Percentiles rank a stretch among this genome's conserved stretches.
These are phyloP conservation scores for Theodoxus fluviatilis DNA, from an alignment of 2,888 invertebrate species.

Conservation along the genomic window DNA sequence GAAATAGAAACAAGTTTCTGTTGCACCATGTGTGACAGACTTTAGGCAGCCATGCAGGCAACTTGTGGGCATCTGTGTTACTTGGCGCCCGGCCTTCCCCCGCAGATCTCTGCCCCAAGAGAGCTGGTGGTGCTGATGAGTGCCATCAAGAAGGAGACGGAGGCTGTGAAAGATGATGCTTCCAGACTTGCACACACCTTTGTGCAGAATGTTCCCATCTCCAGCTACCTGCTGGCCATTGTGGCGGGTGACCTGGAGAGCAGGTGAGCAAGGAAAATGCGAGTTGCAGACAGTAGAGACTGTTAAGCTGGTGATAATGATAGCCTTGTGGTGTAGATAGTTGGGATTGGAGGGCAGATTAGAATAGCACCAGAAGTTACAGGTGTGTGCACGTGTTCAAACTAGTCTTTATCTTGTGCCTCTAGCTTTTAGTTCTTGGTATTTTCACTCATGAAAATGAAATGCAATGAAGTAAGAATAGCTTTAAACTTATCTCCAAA, in stretches of 20 bases:
- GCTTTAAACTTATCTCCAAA: too few relatives aligned
- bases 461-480: too few relatives aligned
- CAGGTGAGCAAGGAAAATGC: conserved; percentile 50
- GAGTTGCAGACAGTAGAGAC: too few relatives aligned
- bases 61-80: too few relatives aligned
- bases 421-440: too few relatives aligned
- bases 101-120: conserved; percentile 75
- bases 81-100: not conserved
- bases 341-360: not conserved
- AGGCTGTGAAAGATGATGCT: conserved; percentile 34
- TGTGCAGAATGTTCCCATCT: conserved; percentile 77
- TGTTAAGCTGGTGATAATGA: not conserved
- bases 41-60: too few relatives aligned
- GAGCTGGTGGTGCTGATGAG: conserved; percentile 88
- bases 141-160: conserved; percentile 72
- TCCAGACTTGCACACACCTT: conserved; percentile 71
- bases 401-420: too few relatives aligned
- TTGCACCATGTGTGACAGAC: too few relatives aligned
- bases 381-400: too few relatives aligned
- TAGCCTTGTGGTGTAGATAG: not conserved
- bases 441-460: too few relatives aligned
- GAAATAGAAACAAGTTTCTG: too few relatives aligned
- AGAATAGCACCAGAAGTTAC: too few relatives aligned
- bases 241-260: conserved; percentile 81
- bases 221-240: conserved; percentile 87